Conservation (phyloP, 2,797 vertebrate genomes). For the Bufotes viridis region DNA sequence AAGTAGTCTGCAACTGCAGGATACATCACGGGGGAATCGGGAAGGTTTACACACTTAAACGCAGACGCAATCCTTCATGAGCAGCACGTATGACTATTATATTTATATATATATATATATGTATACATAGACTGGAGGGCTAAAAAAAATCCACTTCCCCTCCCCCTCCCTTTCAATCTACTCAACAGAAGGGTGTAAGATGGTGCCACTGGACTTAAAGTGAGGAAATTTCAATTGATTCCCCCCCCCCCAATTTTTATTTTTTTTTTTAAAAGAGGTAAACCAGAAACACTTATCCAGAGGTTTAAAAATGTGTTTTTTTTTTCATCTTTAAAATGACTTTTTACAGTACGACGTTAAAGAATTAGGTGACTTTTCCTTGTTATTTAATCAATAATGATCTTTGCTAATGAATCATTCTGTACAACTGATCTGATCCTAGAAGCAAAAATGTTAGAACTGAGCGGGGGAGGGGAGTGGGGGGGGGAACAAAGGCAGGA, state of each 20-base stretch:
- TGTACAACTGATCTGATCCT: constrained; percentile 75
- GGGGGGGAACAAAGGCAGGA: constrained; percentile 86
- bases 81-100: constrained; percentile 55
- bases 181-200: constrained; percentile 17
- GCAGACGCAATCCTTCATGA: constrained; percentile 40
- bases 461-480: constrained; percentile 68
- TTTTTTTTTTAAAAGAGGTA: constrained; percentile 66
- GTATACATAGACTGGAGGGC: constrained; percentile 47
- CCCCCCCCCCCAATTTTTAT: neutral
- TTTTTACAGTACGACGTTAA: constrained; percentile 78
- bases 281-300: constrained; percentile 71
- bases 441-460: constrained; percentile 75
- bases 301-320: constrained; percentile 69
- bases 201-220: neutral
- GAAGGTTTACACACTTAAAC: constrained; percentile 39
- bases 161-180: neutral
- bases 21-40: neutral
- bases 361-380: constrained; percentile 72
- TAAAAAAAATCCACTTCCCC: constrained; percentile 2
- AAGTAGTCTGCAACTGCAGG: neutral
- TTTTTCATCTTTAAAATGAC: constrained; percentile 74
- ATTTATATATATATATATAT: constrained; percentile 54
- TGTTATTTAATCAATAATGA: constrained; percentile 74
- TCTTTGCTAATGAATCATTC: constrained; percentile 72
- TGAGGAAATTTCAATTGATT: neutral